Evolutionary conservation across 2,113 vertebrate species (phyloP), one percentile per base, ranked within the genome.

Genomic region (Amphiprion percula): DNA sequence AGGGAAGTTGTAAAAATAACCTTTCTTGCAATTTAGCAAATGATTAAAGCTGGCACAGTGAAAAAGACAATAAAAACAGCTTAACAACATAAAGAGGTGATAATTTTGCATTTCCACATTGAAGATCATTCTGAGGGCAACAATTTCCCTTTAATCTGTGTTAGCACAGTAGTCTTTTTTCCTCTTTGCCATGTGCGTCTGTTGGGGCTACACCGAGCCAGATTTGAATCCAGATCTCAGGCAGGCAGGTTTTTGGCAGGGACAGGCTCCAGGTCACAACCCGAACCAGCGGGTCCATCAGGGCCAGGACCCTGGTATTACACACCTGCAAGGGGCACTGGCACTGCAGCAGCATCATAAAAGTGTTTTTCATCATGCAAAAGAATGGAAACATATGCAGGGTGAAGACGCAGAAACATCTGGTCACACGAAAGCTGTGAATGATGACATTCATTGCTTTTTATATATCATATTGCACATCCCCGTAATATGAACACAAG

Each of bases 201-300:
- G 78, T 37, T 12, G 87, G 69, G 80, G 68, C 75, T 17, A 14
- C 50, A 52, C 49, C 1, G 15, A 77, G 79, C 82, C 84, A 77
- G 58, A 66, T 89, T 87, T 79, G 77, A 91, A 91, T 90, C 73
- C 84, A 90, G 80, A 90, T 89, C 84, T 85, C 80, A 83, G 74
- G 67, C 68, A 77, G 55, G 60, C 61, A 3, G 61, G 69, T 70
- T 80, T 86, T 82, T 88, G 89, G 79, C 85, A 88, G 74, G 72
- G 74, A 44, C 17, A 33, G 12, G 49, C 64, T 68, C 68, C 47
- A 11, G 71, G 83, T 90, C 88, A 78, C 74, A 77, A 75, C 83
- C 68, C 67, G 81, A 62, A 79, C 55, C 33, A 72, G 19, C 79
- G 75, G 77, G 74, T 76, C 84, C 69, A 77, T 80, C 69, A 72